Percentiles rank a stretch among this genome's conserved stretches.
phyloP scores from a whole-genome alignment of 2,888 invertebrate genomes.

The Hyppa rectilinea region DNA sequence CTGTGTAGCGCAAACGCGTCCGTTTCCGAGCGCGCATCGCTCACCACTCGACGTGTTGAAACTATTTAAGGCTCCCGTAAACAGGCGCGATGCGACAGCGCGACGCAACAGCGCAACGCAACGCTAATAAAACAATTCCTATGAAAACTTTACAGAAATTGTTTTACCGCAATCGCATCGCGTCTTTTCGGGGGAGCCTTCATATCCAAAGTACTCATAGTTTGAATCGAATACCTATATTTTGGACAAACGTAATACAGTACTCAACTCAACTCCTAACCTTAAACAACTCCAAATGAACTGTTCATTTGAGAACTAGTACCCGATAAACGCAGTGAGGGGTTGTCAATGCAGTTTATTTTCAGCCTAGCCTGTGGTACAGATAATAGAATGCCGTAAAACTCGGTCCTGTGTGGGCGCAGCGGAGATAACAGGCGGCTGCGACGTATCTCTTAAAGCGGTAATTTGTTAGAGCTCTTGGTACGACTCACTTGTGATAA shows the following conservation, averaged over 20 bases:
- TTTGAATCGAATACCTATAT: constrained; percentile 4
- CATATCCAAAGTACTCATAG: no score
- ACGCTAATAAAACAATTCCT: no score
- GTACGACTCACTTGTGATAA: constrained; percentile 78
- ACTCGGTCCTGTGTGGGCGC: constrained; percentile 83
- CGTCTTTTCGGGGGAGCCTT: no score
- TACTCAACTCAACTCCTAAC: not conserved
- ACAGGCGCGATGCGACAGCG: no score
- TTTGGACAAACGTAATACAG: constrained; percentile 19
- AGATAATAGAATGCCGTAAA: constrained; percentile 86
- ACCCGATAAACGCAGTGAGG: constrained; percentile 71
- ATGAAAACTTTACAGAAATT: no score
- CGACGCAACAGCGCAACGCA: no score
- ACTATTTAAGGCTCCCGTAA: no score
- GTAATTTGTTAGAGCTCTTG: constrained; percentile 85
- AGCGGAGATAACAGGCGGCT: constrained; percentile 79
- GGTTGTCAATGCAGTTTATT: constrained; percentile 81
- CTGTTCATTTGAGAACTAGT: constrained; percentile 70
- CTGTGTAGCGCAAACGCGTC: no score
- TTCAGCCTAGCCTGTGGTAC: constrained; percentile 82
- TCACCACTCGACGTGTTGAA: no score
- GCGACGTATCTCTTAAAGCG: constrained; percentile 82
- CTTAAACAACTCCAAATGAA: constrained; percentile 53
- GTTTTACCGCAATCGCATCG: no score
- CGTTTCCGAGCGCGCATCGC: no score